Conservation (phyloP, 2,888 invertebrate species). For the Ctena decussata region DNA sequence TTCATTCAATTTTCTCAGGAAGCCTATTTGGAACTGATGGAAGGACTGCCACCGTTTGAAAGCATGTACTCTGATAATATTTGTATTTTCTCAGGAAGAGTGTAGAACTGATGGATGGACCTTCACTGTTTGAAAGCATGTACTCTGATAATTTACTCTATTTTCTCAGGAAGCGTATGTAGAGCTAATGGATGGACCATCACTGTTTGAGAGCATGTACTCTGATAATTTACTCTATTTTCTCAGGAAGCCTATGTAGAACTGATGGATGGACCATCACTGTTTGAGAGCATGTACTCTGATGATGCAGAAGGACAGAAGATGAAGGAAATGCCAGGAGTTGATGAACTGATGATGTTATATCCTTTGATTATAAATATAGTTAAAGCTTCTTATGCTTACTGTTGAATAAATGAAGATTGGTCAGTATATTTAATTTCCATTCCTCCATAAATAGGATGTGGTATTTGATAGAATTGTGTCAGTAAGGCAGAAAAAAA, state of each 20-base stretch:
- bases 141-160: slow-evolving; percentile 86
- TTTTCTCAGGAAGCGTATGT: slow-evolving; percentile 87
- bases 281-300: slow-evolving; percentile 86
- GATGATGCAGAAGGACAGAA: slow-evolving; percentile 87
- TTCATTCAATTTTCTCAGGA: slow-evolving; percentile 79
- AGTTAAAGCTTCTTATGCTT: too few species aligned
- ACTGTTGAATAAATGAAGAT: too few species aligned
- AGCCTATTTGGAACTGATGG: slow-evolving; percentile 86
- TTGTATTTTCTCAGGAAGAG: slow-evolving; percentile 82
- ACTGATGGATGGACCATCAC: slow-evolving; percentile 82
- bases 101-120: slow-evolving; percentile 86
- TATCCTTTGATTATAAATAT: slow-evolving; percentile 86
- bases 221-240: slow-evolving; percentile 85
- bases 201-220: slow-evolving; percentile 85
- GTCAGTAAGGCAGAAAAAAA: too few species aligned
- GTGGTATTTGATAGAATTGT: too few species aligned
- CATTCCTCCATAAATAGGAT: too few species aligned
- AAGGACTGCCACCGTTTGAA: slow-evolving; percentile 85
- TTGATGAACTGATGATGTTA: slow-evolving; percentile 83
- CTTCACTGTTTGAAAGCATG: slow-evolving; percentile 84
- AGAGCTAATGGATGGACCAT: slow-evolving; percentile 84
- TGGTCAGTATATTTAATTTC: too few species aligned
- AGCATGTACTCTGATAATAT: too few species aligned
- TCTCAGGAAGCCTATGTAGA: slow-evolving; percentile 86
- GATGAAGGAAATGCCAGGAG: slow-evolving; percentile 85